A percentile compares a stretch with the other conserved stretches of the same genome.
phyloP scores from a whole-genome alignment of 2,797 vertebrate species.

The Zalophus californianus region DNA sequence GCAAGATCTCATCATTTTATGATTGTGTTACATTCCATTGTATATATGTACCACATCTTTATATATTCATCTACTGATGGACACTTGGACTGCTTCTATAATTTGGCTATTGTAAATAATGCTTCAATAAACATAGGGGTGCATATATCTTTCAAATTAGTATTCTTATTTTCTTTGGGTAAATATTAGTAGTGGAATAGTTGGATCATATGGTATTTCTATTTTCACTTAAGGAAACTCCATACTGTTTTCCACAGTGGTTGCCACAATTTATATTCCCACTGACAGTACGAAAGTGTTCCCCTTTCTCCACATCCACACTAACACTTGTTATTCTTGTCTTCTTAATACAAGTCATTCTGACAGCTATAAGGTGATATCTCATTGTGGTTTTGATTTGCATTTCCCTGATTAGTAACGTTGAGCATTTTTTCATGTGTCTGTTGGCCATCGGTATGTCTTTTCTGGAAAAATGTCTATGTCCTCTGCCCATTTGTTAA shows the following conservation, averaged over 20 bases:
- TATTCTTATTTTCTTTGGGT: neutral
- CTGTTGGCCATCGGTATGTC: neutral
- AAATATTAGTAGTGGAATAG: neutral
- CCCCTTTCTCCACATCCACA: neutral
- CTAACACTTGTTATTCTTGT: neutral
- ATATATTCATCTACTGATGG: neutral
- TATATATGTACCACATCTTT: neutral
- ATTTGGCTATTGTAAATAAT: neutral
- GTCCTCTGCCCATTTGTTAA: neutral
- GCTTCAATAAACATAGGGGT: neutral
- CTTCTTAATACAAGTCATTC: neutral
- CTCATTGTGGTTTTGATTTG: neutral
- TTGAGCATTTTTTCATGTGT: neutral
- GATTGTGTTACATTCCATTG: neutral
- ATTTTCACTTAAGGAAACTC: neutral
- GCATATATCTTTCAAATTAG: neutral
- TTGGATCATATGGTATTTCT: neutral
- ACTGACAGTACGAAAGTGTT: neutral
- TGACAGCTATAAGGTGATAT: neutral
- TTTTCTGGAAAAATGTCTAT: neutral
- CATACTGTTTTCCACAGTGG: neutral
- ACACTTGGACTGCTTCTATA: neutral
- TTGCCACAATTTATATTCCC: neutral
- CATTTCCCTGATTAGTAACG: neutral
- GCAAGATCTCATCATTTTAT: neutral